Conservation (phyloP, 2,797 vertebrate species). For the Cygnus olor region DNA sequence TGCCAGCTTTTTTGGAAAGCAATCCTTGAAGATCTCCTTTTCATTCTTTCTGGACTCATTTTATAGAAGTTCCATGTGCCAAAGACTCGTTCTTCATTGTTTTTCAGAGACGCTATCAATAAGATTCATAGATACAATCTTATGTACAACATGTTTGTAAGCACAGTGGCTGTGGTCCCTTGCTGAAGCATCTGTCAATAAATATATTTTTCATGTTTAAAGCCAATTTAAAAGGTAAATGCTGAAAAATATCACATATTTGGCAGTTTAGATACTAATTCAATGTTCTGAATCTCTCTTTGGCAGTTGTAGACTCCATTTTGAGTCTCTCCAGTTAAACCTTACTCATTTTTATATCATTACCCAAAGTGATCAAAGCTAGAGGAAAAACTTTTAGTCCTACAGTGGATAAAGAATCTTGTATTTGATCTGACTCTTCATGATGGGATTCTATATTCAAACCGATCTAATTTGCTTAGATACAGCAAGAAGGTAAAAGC, state of each 20-base stretch:
- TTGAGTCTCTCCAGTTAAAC: neutral
- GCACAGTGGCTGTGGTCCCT: neutral
- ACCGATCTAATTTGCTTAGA: conserved; percentile 7
- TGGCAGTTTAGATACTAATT: conserved; percentile 27
- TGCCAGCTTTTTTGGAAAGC: neutral
- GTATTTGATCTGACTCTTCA: neutral
- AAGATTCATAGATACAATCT: neutral
- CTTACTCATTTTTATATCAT: neutral
- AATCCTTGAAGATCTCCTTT: neutral
- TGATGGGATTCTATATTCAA: conserved; percentile 12
- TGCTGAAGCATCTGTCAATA: conserved; percentile 9
- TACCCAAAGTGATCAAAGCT: conserved; percentile 36
- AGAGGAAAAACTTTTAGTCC: conserved; percentile 47
- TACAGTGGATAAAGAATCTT: conserved; percentile 13
- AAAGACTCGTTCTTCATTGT: neutral
- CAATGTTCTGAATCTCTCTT: conserved; percentile 25
- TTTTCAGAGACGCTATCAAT: neutral
- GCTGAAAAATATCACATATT: conserved; percentile 28
- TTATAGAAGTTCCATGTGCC: neutral
- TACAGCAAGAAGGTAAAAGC: neutral
- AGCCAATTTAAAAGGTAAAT: conserved; percentile 16
- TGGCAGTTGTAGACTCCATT: conserved; percentile 23
- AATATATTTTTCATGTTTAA: conserved; percentile 8
- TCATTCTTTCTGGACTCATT: neutral
- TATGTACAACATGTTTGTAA: neutral